Evolutionary conservation across 2,888 invertebrate genomes (phyloP).

Genomic region (Cheiracanthium punctorium): DNA sequence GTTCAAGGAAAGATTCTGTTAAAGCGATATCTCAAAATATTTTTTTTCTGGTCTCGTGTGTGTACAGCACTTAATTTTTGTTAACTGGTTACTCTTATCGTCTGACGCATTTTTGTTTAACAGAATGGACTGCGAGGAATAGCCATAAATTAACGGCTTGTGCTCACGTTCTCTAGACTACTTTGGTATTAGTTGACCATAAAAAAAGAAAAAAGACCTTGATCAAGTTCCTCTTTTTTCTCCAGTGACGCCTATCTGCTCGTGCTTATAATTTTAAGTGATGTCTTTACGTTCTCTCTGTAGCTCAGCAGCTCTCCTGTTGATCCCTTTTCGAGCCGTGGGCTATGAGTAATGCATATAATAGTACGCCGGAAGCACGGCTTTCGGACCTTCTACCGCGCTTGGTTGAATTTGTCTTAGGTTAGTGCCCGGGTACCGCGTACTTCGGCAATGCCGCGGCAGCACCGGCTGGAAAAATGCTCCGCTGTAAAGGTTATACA

Average conservation of each 20-base stretch:
- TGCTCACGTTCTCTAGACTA: too few relatives aligned
- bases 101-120: too few relatives aligned
- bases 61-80: too few relatives aligned
- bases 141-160: too few relatives aligned
- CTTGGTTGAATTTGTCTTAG: slow-evolving; percentile 28
- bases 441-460: background rate
- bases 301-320: background rate
- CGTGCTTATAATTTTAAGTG: background rate
- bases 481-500: background rate
- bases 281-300: background rate
- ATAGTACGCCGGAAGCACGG: slow-evolving; percentile 25
- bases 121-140: too few relatives aligned
- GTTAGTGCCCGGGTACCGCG: slow-evolving; percentile 9
- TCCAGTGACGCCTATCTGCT: background rate
- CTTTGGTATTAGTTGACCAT: too few relatives aligned
- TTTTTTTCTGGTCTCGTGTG: too few relatives aligned
- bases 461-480: background rate
- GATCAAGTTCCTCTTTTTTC: too few relatives aligned
- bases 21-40: too few relatives aligned
- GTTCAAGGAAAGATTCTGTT: too few relatives aligned
- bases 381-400: slow-evolving; percentile 18
- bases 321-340: background rate
- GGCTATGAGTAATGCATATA: slow-evolving; percentile 8
- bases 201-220: too few relatives aligned
- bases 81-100: too few relatives aligned